phyloP scores from a whole-genome alignment of 2,888 invertebrate genomes.

The Drosophila mulleri region DNA sequence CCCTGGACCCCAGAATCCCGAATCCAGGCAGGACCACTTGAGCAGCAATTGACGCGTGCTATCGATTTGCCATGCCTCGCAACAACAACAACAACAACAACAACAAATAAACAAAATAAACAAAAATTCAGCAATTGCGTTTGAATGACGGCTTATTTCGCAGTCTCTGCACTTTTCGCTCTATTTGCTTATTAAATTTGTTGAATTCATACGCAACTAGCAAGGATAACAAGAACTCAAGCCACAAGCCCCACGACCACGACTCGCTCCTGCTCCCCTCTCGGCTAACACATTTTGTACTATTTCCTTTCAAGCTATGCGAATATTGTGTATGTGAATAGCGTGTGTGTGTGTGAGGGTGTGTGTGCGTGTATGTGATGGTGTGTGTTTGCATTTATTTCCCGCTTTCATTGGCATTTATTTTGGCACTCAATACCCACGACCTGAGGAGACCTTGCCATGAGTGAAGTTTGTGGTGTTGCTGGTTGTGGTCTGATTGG shows the following conservation, averaged over 20 bases:
- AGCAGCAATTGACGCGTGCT: conserved; percentile 45
- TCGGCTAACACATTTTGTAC: conserved; percentile 64
- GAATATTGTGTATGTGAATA: conserved; percentile 22
- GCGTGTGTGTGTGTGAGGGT: conserved; percentile 17
- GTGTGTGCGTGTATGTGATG: conserved; percentile 8
- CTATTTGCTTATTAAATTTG: conserved; percentile 81
- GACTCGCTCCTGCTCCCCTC: conserved; percentile 45
- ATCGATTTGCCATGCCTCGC: conserved; percentile 62
- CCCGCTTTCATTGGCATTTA: conserved; percentile 79
- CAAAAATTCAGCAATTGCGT: conserved; percentile 47
- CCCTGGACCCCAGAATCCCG: neutral
- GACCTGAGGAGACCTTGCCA: conserved; percentile 2
- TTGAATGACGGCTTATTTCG: conserved; percentile 52
- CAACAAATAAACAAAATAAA: conserved; percentile 24
- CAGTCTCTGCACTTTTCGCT: conserved; percentile 50
- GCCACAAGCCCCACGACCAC: conserved; percentile 15
- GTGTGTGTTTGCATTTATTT: conserved; percentile 69
- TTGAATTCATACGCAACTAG: conserved; percentile 66
- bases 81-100: conserved; percentile 46
- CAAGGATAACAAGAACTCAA: conserved; percentile 29
- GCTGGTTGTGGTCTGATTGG: conserved; percentile 47
- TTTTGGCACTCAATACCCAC: conserved; percentile 50
- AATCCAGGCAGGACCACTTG: conserved; percentile 43
- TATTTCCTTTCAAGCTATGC: conserved; percentile 59
- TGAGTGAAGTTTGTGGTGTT: conserved; percentile 46